Base-by-base conservation (phyloP, 2,113 vertebrate species). In the Herpetotheres cachinnans region DNA sequence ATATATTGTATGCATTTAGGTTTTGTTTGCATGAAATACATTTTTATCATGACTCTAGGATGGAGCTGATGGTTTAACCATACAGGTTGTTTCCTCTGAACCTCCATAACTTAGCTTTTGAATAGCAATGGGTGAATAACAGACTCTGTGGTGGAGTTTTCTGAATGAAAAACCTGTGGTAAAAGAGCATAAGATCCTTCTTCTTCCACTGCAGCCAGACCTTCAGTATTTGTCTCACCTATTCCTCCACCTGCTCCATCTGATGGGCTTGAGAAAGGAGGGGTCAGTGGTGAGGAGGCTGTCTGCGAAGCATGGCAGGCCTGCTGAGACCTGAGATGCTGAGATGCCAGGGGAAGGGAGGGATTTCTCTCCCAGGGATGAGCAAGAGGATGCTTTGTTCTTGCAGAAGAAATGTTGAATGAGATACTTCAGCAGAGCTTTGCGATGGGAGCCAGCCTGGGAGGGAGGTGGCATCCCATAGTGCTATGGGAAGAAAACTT, bases 361-460 rank as follows among this genome's bases (percentile, higher is more conserved):
- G 26, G 16, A 66, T 63, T 92, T 40, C 16, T 58, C 17, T 72
- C 52, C 42, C 24, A 58, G 24, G 24, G 5, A 30, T 58, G 24
- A n/a, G n/a, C 30, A 63, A 69, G 58, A 59, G 5, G 8, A 18
- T 7, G 29, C 2, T 91, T 86, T 76, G 4, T 11, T 50, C 30
- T 91, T 71, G 56, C 26, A 80, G 62, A 66, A 76, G 42, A 40
- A 63, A 54, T 6, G 10, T 3, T 62, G 30, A 72, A 29, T 44
- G 13, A 58, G 62, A 70, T 24, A n/a, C 13, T 29, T 47, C 44
- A 91, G 49, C 55, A 79, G 76, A 82, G 15, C 25, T 74, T 73
- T 0, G 0, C 0, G 0, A 38, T 13, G 2, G 29, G 34, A 67
- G 9, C 42, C 65, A 47, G 55, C 9, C 56, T 79, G 36, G 24